These are phyloP conservation scores for Apogon talboti DNA, from an alignment of 2,797 vertebrate species.

Conservation along the genomic window DNA sequence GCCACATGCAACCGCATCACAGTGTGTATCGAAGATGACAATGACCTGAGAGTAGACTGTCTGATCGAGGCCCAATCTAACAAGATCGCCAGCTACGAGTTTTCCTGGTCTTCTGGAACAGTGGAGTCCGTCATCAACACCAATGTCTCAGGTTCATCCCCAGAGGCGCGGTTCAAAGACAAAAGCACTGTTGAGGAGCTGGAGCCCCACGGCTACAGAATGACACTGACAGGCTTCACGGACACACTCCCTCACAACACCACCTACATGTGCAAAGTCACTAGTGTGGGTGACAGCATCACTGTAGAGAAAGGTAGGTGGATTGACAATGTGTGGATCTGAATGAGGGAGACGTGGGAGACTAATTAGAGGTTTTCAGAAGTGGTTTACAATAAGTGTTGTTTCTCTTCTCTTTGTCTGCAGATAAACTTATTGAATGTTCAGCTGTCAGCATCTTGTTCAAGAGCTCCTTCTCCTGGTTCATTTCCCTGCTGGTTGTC, in stretches of 20 bases:
- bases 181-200: slow-evolving; percentile 72
- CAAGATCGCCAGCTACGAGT: slow-evolving; percentile 78
- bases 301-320: slow-evolving; percentile 73
- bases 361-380: slow-evolving; percentile 4
- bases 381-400: not conserved
- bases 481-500: slow-evolving; percentile 63
- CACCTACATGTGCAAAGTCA: slow-evolving; percentile 83
- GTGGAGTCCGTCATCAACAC: slow-evolving; percentile 80
- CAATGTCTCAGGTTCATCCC: slow-evolving; percentile 77
- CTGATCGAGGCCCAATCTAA: slow-evolving; percentile 51
- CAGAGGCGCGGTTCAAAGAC: slow-evolving; percentile 67
- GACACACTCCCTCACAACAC: slow-evolving; percentile 75
- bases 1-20: slow-evolving; percentile 56
- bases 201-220: slow-evolving; percentile 71
- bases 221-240: slow-evolving; percentile 71
- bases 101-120: slow-evolving; percentile 78
- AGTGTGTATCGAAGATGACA: slow-evolving; percentile 80
- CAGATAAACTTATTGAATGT: slow-evolving; percentile 75
- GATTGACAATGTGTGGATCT: not conserved
- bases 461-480: slow-evolving; percentile 68
- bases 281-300: slow-evolving; percentile 34
- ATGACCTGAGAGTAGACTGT: slow-evolving; percentile 82
- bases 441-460: slow-evolving; percentile 81
- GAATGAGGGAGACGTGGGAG: slow-evolving; percentile 6
- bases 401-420: slow-evolving; percentile 45